A percentile compares a stretch with the other conserved stretches of the same genome.
These are phyloP conservation scores for Drosophila koepferae DNA, from an alignment of 2,888 invertebrate species.

Conservation along the genomic window DNA sequence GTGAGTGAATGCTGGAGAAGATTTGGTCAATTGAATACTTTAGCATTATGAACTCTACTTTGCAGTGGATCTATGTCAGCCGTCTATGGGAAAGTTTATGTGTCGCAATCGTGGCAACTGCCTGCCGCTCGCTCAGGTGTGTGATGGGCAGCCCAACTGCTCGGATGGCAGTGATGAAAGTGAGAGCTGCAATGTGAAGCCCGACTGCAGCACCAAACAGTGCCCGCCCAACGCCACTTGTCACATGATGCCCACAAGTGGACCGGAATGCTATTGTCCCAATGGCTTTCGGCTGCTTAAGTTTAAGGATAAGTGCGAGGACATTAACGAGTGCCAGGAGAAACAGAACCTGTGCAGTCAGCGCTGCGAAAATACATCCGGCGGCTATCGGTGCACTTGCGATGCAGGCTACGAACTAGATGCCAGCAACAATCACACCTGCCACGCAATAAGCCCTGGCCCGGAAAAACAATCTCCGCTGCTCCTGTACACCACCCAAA, in stretches of 20 bases:
- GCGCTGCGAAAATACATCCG: slow-evolving; percentile 87
- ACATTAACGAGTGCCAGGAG: slow-evolving; percentile 88
- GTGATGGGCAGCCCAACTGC: slow-evolving; percentile 87
- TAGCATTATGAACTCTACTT: not conserved
- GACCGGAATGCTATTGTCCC: slow-evolving; percentile 87
- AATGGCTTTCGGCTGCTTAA: slow-evolving; percentile 81
- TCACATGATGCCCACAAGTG: slow-evolving; percentile 85
- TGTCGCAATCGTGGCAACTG: slow-evolving; percentile 87
- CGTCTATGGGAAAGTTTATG: slow-evolving; percentile 86
- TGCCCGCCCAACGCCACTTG: slow-evolving; percentile 84
- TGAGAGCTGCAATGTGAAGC: slow-evolving; percentile 79
- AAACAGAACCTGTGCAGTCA: slow-evolving; percentile 89
- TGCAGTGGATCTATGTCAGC: slow-evolving; percentile 84
- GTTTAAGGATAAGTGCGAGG: slow-evolving; percentile 81
- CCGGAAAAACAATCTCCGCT: slow-evolving; percentile 88
- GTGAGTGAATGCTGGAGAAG: slow-evolving; percentile 82
- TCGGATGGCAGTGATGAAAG: slow-evolving; percentile 88
- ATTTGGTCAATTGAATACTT: not conserved
- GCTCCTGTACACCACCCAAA: slow-evolving; percentile 89
- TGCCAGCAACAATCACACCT: slow-evolving; percentile 86
- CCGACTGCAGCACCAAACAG: slow-evolving; percentile 69
- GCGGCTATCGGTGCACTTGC: slow-evolving; percentile 88
- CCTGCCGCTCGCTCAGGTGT: slow-evolving; percentile 86
- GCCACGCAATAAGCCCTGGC: slow-evolving; percentile 83
- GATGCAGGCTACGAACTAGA: slow-evolving; percentile 87